Evolutionary conservation across 2,113 vertebrate genomes (phyloP).

Genomic region (Actinemys pallida): DNA sequence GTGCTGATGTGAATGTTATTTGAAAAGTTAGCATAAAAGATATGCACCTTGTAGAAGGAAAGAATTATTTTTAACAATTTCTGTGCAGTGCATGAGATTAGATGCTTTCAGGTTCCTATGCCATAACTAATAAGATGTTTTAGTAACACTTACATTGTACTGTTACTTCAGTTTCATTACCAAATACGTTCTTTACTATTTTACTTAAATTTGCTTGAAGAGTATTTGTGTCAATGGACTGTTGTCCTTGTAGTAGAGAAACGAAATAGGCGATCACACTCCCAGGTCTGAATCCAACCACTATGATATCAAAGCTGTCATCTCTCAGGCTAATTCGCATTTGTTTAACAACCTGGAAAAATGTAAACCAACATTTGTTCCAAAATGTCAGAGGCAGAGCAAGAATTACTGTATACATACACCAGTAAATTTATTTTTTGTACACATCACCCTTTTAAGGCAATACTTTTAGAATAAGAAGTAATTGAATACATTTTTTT

Average conservation of each 20-base stretch:
- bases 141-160: conserved; percentile 48
- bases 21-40: not conserved
- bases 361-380: conserved; percentile 15
- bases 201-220: not conserved
- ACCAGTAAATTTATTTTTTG: not conserved
- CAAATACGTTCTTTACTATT: not conserved
- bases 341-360: conserved; percentile 50
- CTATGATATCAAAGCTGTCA: not conserved
- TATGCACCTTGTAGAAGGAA: not conserved
- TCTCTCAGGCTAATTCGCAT: conserved; percentile 31
- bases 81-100: not conserved
- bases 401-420: not conserved
- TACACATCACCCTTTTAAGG: not conserved
- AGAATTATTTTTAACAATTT: not conserved
- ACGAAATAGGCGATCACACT: conserved; percentile 53
- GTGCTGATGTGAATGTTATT: not conserved
- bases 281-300: conserved; percentile 61
- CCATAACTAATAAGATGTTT: not conserved
- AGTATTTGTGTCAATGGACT: not conserved
- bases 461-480: not conserved
- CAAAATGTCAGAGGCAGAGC: not conserved
- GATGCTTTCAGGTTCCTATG: not conserved
- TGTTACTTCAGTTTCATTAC: not conserved
- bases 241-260: conserved; percentile 36
- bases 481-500: not conserved